Evolutionary conservation across 2,888 invertebrate genomes (phyloP), one percentile per base, ranked within the genome.

Genomic region (Yponomeuta cagnagella): DNA sequence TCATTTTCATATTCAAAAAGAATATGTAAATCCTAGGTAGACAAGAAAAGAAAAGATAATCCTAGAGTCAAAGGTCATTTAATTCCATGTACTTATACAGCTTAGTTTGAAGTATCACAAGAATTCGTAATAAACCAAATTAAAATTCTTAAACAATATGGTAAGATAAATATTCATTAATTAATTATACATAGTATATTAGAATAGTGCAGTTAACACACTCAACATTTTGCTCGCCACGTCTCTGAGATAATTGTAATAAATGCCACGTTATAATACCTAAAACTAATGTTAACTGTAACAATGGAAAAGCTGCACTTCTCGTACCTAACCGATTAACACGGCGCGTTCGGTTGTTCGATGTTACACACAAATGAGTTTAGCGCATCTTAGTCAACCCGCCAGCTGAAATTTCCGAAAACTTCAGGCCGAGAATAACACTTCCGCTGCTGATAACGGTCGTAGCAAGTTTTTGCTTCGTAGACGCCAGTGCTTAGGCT

Each of bases 41-140:
- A 43, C 43, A 43, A 37, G 43, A 43, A 43, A 43, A 6, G 9
- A 5, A 43, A 43, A 43, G 33, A 33, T 33, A 33, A n/a, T 37
- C 79, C 77, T 79, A 80, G 75, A 83, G 80, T 82, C 77, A 77
- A 84, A 85, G 80, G 81, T 83, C 81, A 80, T 86, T 88, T 88
- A 84, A 82, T 88, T 86, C 78, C 82, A 86, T 84, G 84, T 88
- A 85, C 83, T 85, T 84, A 84, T 78, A 86, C 82, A 88, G 82
- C 87, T 87, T 87, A 88, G 77, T 77, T 82, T 81, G 84, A 87
- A 88, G 86, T 89, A 89, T 89, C 88, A 89, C 88, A 88, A 87
- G 81, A 86, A 88, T 85, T 82, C 80, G 80, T 87, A 86, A 85
- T 77, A 77, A 81, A 82, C 82, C 73, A 78, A 75, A 78, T 48